Percentiles rank a stretch among this genome's conserved stretches.
These are phyloP conservation scores for Limonius californicus DNA, from an alignment of 1,140 invertebrate genomes.

Conservation along the genomic window DNA sequence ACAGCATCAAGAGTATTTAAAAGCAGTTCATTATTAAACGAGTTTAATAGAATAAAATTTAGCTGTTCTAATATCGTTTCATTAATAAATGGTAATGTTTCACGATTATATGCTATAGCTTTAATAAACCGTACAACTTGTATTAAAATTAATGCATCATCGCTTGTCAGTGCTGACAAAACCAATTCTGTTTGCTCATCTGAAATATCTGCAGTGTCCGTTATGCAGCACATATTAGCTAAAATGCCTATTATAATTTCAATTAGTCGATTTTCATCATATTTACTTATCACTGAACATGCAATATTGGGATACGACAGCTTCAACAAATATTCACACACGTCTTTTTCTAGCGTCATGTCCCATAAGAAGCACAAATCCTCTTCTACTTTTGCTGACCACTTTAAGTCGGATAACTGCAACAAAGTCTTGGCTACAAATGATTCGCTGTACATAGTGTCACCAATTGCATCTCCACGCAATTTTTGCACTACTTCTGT, in stretches of 20 bases:
- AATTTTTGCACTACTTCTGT: constrained; percentile 52
- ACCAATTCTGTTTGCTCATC: constrained; percentile 44
- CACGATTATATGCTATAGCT: constrained; percentile 49
- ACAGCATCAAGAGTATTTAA: constrained; percentile 47
- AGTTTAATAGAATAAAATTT: constrained; percentile 63
- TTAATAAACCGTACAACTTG: constrained; percentile 65
- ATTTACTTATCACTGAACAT: constrained; percentile 47
- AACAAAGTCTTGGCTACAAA: constrained; percentile 67
- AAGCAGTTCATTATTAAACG: constrained; percentile 59
- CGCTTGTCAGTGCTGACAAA: constrained; percentile 54
- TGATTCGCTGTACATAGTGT: constrained; percentile 69
- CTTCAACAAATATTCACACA: constrained; percentile 62
- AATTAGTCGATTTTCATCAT: constrained; percentile 54
- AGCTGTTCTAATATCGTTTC: constrained; percentile 54
- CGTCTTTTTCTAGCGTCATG: constrained; percentile 68
- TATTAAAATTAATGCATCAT: constrained; percentile 60
- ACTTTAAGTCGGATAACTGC: constrained; percentile 50
- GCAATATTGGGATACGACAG: constrained; percentile 60
- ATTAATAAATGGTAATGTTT: constrained; percentile 49
- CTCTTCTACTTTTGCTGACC: constrained; percentile 56
- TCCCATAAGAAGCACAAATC: constrained; percentile 74
- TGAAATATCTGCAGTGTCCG: constrained; percentile 41
- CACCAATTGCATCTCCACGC: constrained; percentile 68
- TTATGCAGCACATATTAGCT: constrained; percentile 65
- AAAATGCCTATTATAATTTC: constrained; percentile 72